These are phyloP conservation scores for Limnephilus marmoratus DNA, from an alignment of 2,888 invertebrate genomes.

Conservation along the genomic window DNA sequence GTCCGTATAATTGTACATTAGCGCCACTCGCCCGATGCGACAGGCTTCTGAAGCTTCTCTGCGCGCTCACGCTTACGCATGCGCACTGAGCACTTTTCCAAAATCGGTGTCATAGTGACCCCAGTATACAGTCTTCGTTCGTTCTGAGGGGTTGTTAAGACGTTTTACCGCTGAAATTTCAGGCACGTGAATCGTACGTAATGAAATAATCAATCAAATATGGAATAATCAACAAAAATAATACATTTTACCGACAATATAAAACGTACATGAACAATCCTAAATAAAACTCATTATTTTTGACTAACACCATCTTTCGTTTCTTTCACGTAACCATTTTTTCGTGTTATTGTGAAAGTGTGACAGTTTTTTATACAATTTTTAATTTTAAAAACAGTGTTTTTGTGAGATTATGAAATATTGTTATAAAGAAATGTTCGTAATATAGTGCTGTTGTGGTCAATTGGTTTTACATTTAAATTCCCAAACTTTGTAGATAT, in stretches of 20 bases:
- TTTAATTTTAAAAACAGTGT: background rate
- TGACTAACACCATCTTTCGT: background rate
- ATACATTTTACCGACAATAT: background rate
- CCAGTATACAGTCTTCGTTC: conserved; percentile 3
- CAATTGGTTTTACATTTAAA: background rate
- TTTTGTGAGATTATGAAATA: background rate
- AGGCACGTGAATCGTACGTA: conserved; percentile 25
- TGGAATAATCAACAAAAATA: background rate
- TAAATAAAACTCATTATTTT: background rate
- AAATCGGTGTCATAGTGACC: conserved; percentile 25
- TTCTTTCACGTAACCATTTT: background rate
- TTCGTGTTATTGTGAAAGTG: background rate
- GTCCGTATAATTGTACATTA: background rate
- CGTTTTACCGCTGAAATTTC: conserved; percentile 52
- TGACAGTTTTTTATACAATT: background rate
- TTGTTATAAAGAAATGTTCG: background rate
- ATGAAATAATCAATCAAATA: conserved; percentile 18
- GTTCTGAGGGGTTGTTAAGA: conserved; percentile 37
- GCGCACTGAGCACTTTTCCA: background rate
- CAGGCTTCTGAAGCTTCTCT: background rate
- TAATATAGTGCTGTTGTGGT: background rate
- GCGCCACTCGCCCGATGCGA: conserved; percentile 16
- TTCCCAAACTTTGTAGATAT: background rate
- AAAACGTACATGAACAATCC: background rate
- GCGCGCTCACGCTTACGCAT: conserved; percentile 28